A percentile compares a stretch with the other conserved stretches of the same genome.
phyloP scores from a whole-genome alignment of 2,797 vertebrate species.

The Kryptopterus vitreolus region DNA sequence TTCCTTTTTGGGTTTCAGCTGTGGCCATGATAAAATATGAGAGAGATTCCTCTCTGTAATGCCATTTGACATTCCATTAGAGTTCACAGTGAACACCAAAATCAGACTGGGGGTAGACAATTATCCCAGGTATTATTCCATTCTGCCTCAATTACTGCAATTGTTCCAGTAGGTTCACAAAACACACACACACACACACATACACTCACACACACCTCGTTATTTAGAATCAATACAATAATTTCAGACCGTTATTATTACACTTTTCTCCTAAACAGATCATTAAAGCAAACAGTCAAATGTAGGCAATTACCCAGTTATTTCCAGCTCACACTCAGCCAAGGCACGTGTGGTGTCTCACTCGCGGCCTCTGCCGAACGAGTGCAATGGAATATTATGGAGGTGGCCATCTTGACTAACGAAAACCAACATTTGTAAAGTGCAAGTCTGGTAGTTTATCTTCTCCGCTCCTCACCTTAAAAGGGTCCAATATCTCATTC shows the following conservation, averaged over 20 bases:
- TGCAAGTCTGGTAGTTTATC: not conserved
- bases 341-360: not conserved
- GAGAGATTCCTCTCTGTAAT: not conserved
- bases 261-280: slow-evolving; percentile 5
- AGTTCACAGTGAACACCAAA: not conserved
- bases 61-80: not conserved
- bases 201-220: not conserved
- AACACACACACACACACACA: not conserved
- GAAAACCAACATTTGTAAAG: not conserved
- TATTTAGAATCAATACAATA: not conserved
- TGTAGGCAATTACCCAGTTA: not conserved
- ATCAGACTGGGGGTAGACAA: not conserved
- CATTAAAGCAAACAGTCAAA: not conserved
- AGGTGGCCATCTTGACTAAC: not conserved
- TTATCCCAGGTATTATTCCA: not conserved
- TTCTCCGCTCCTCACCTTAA: too few species aligned
- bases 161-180: not conserved
- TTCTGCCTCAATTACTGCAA: not conserved
- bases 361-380: not conserved
- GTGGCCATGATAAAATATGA: not conserved
- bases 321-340: not conserved
- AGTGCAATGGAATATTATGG: not conserved
- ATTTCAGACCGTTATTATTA: not conserved
- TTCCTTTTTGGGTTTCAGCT: not conserved
- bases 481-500: too few species aligned